These are phyloP conservation scores for Aphelocoma coerulescens DNA, from an alignment of 2,113 vertebrate genomes.

Conservation along the genomic window DNA sequence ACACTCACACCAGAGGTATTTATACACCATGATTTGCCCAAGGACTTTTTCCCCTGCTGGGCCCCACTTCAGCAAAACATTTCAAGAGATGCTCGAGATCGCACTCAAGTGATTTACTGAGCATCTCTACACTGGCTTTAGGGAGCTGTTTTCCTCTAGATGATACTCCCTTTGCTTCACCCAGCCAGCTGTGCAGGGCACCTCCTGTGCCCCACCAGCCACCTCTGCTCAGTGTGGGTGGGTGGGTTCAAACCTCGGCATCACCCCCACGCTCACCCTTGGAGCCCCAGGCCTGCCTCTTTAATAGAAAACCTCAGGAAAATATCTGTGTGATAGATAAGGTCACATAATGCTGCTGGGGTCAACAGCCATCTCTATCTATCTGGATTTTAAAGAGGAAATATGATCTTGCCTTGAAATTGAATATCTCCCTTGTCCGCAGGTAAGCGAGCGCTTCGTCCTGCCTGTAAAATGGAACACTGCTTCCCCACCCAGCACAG, in stretches of 20 bases:
- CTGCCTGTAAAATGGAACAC: background rate
- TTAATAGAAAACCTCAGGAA: constrained; percentile 18
- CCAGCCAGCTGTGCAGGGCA: accelerated
- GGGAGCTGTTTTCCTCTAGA: background rate
- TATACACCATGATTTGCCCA: background rate
- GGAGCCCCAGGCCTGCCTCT: background rate
- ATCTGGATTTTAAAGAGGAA: constrained; percentile 15
- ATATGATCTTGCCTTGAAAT: background rate
- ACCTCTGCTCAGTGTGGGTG: background rate
- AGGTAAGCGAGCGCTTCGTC: background rate
- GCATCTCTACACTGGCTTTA: background rate
- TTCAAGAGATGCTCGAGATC: background rate
- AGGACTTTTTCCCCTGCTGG: background rate
- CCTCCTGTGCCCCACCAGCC: background rate
- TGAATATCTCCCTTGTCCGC: background rate
- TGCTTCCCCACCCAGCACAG: background rate
- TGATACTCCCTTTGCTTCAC: background rate
- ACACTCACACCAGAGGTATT: constrained; percentile 5
- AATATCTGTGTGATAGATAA: background rate
- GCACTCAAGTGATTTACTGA: background rate
- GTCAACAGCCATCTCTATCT: constrained; percentile 17
- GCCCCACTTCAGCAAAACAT: background rate
- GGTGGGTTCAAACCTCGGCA: background rate
- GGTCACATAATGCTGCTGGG: constrained; percentile 13
- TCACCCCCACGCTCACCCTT: accelerated